phyloP scores from a whole-genome alignment of 2,113 vertebrate species.

The Epinephelus lanceolatus region DNA sequence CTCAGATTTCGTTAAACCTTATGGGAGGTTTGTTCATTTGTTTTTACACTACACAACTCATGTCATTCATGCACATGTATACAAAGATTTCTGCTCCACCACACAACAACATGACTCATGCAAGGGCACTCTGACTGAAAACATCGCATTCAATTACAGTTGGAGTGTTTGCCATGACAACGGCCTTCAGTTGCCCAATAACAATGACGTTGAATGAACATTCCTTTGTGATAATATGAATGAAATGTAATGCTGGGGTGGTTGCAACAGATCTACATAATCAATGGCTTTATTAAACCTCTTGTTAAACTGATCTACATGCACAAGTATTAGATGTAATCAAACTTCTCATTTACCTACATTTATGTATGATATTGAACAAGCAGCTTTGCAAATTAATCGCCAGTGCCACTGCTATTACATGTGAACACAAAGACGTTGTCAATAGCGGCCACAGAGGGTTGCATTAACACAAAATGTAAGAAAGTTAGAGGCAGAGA shows the following conservation, averaged over 20 bases:
- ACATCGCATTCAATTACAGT: conserved; percentile 38
- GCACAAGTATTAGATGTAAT: conserved; percentile 34
- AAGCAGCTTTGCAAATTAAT: conserved; percentile 23
- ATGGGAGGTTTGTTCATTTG: not conserved
- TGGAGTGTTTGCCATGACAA: conserved; percentile 48
- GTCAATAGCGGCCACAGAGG: not conserved
- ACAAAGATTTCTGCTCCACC: conserved; percentile 10
- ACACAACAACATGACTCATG: conserved; percentile 31
- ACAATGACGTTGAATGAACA: not conserved
- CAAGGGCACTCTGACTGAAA: conserved; percentile 15
- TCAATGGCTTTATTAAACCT: conserved; percentile 51
- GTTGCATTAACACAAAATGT: not conserved
- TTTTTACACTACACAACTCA: not conserved
- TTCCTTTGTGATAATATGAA: conserved; percentile 20
- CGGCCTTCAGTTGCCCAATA: conserved; percentile 12
- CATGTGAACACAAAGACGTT: not conserved
- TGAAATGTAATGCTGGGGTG: not conserved
- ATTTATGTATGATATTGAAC: conserved; percentile 29
- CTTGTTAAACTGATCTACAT: conserved; percentile 64
- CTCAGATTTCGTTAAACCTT: not conserved
- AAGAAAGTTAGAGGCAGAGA: conserved; percentile 5
- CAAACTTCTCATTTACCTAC: conserved; percentile 32
- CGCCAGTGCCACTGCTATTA: conserved; percentile 21
- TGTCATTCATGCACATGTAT: not conserved
- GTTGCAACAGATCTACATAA: conserved; percentile 36